These are phyloP conservation scores for Magallana angulata DNA, from an alignment of 1,140 invertebrate species.

Conservation along the genomic window DNA sequence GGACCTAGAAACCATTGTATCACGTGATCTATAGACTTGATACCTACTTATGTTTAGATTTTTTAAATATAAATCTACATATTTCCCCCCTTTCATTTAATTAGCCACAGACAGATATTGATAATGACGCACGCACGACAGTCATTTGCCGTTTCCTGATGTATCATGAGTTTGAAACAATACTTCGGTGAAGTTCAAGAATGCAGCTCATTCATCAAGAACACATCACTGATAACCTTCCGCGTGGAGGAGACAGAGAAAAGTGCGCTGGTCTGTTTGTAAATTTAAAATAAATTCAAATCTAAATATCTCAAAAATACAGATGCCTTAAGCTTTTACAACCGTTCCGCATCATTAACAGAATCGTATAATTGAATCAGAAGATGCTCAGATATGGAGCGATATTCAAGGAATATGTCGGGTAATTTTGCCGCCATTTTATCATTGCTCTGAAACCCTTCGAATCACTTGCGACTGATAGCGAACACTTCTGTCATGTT, in stretches of 20 bases:
- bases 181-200: slow-evolving; percentile 14
- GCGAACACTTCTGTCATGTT: background rate
- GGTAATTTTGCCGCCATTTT: slow-evolving; percentile 25
- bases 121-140: slow-evolving; percentile 15
- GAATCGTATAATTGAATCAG: slow-evolving; percentile 33
- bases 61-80: too few relatives aligned
- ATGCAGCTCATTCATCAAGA: slow-evolving; percentile 24
- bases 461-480: slow-evolving; percentile 25
- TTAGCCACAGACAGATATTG: background rate
- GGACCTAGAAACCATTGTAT: too few relatives aligned
- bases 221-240: slow-evolving; percentile 30
- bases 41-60: too few relatives aligned
- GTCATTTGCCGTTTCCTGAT: slow-evolving; percentile 4
- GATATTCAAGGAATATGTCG: slow-evolving; percentile 23
- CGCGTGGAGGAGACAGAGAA: slow-evolving; percentile 5
- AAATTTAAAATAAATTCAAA: slow-evolving; percentile 31
- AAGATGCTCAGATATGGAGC: slow-evolving; percentile 11
- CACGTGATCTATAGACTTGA: too few relatives aligned
- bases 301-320: slow-evolving; percentile 31
- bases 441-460: slow-evolving; percentile 11
- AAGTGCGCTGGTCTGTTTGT: slow-evolving; percentile 23
- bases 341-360: slow-evolving; percentile 22
- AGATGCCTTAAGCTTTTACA: slow-evolving; percentile 28
- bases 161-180: background rate
- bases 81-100: background rate